phyloP scores from a whole-genome alignment of 1,140 invertebrate genomes.

The Idris sp. region DNA sequence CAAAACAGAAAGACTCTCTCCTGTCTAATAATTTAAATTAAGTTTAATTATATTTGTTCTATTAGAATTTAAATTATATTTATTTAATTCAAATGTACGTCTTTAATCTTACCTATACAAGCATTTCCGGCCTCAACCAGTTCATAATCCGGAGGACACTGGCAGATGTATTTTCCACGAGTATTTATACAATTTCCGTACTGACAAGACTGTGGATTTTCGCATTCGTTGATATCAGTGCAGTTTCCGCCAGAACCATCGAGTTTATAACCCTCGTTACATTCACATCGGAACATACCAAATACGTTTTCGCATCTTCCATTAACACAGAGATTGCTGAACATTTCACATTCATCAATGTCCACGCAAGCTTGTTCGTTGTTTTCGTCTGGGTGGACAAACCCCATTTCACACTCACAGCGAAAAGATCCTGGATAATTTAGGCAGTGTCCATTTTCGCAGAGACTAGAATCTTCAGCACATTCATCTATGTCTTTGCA shows the following conservation, averaged over 20 bases:
- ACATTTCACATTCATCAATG: slow-evolving; percentile 94
- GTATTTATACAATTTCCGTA: slow-evolving; percentile 90
- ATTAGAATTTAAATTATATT: too few species aligned
- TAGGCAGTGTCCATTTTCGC: slow-evolving; percentile 88
- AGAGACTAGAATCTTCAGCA: slow-evolving; percentile 86
- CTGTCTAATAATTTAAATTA: slow-evolving; percentile 81
- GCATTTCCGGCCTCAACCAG: slow-evolving; percentile 83
- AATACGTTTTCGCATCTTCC: slow-evolving; percentile 92
- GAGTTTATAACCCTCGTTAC: slow-evolving; percentile 89
- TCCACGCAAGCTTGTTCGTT: slow-evolving; percentile 89
- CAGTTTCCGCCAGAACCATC: slow-evolving; percentile 87
- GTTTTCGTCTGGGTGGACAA: slow-evolving; percentile 85
- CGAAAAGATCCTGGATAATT: slow-evolving; percentile 91
- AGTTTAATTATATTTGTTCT: too few species aligned
- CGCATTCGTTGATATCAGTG: slow-evolving; percentile 91
- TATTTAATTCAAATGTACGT: too few species aligned
- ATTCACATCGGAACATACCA: slow-evolving; percentile 92
- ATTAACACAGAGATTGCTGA: slow-evolving; percentile 91
- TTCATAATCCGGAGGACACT: slow-evolving; percentile 86
- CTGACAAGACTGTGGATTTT: slow-evolving; percentile 85
- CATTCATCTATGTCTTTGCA: slow-evolving; percentile 91
- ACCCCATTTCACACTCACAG: slow-evolving; percentile 91
- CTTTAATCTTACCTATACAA: slow-evolving; percentile 81
- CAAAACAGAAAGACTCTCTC: slow-evolving; percentile 87
- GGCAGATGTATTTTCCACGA: slow-evolving; percentile 88